These are phyloP conservation scores for Rhagologus leucostigma DNA, from an alignment of 2,113 vertebrate genomes.

Conservation along the genomic window DNA sequence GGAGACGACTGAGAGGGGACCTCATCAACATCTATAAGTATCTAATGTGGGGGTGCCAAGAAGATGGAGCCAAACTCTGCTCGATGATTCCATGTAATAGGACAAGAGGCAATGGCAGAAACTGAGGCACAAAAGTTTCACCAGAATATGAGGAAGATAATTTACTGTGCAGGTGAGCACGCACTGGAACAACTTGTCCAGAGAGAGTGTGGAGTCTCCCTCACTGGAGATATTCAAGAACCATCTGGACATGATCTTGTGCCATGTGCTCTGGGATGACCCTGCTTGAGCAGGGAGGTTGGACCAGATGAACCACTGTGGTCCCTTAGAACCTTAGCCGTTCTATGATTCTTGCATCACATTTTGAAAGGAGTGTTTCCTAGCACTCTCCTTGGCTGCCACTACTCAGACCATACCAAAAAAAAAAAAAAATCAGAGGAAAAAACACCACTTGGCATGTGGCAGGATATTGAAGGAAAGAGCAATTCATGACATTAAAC, in stretches of 20 bases:
- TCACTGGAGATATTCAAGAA: neutral
- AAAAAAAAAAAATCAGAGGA: neutral
- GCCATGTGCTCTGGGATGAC: neutral
- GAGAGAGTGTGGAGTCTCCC: neutral
- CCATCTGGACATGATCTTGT: neutral
- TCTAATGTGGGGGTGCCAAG: neutral
- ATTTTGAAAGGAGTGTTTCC: neutral
- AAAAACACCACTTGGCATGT: neutral
- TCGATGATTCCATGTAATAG: neutral
- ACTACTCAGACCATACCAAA: neutral
- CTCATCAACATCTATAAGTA: neutral
- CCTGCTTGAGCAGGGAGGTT: neutral
- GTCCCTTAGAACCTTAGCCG: neutral
- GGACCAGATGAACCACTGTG: neutral
- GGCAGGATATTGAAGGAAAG: neutral
- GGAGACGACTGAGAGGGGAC: accelerated
- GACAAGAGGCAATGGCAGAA: neutral
- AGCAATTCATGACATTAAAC: neutral
- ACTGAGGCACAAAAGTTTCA: neutral
- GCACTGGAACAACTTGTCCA: neutral
- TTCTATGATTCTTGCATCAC: neutral
- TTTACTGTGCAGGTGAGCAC: accelerated
- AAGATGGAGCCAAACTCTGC: neutral
- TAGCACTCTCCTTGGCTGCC: neutral
- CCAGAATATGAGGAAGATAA: neutral